Percentiles rank a stretch among this genome's conserved stretches.
Evolutionary conservation across 2,888 invertebrate species (phyloP).

Genomic region (Eucera pruinosa): DNA sequence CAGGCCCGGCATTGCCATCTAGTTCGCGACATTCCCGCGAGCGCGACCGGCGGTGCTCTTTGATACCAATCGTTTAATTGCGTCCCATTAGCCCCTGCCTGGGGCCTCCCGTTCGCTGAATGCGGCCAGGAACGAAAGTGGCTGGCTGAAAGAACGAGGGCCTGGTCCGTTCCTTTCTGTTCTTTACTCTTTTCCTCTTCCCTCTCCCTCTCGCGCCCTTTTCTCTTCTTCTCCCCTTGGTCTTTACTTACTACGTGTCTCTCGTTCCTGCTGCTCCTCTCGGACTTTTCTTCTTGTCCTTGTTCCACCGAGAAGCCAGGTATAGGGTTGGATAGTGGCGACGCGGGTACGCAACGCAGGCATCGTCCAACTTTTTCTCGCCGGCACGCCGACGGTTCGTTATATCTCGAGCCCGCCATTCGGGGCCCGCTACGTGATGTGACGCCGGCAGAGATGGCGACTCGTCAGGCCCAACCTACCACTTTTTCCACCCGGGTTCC

Average conservation of each 20-base stretch:
- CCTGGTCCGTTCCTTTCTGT: constrained; percentile 47
- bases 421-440: constrained; percentile 70
- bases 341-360: constrained; percentile 71
- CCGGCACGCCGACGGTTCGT: constrained; percentile 76
- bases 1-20: constrained; percentile 69
- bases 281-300: constrained; percentile 59
- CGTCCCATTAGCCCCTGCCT: constrained; percentile 83
- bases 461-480: constrained; percentile 72
- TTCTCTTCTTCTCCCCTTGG: constrained; percentile 54
- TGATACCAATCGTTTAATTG: constrained; percentile 84
- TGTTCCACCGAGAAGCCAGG: constrained; percentile 52
- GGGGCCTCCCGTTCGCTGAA: constrained; percentile 71
- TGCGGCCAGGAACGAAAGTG: constrained; percentile 74
- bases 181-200: constrained; percentile 42
- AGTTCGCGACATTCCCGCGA: constrained; percentile 83
- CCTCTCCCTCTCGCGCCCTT: constrained; percentile 43
- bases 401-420: constrained; percentile 72
- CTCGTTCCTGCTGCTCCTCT: constrained; percentile 28
- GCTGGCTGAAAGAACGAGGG: constrained; percentile 62
- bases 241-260: constrained; percentile 41
- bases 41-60: constrained; percentile 83
- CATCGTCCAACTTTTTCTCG: constrained; percentile 83
- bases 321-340: constrained; percentile 56
- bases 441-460: constrained; percentile 75
- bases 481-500: constrained; percentile 77